Evolutionary conservation across 2,113 vertebrate species (phyloP), one percentile per base, ranked within the genome.

Genomic region (Sorex fumeus): DNA sequence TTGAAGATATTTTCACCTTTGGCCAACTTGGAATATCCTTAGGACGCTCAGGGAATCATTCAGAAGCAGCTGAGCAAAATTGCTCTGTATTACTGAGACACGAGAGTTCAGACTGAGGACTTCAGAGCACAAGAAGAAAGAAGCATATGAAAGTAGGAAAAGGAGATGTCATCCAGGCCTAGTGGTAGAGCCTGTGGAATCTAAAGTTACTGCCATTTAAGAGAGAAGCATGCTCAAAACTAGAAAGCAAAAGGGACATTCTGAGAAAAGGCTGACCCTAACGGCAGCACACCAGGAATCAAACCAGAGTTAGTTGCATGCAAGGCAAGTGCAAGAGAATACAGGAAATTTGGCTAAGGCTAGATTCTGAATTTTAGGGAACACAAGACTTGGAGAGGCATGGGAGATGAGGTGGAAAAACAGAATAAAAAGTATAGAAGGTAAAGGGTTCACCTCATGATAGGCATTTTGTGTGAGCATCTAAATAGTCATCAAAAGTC

Each of bases 401-500:
- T 28, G 2, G 28, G 66, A 69, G 43, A 84, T 60, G n/a, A 4
- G 36, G 6, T 70, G 23, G 21, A 81, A 62, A 32, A 74, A 30
- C 81, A n/a, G n/a, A 91, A 72, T 19, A 8, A 60, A 60, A 23
- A 60, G 23, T 82, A 78, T 78, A 62, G 57, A 28, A 83, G 6
- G 19, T 34, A 80, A 93, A 88, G 30, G 64, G 9, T 64, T 91
- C 70, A 30, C 53, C 47, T 28, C 28, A 86, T 76, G 27, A 23
- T 47, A n/a, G 67, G 36, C n/a, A 84, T 86, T 90, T 91, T 87
- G 30, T 32, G 28, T 43, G 84, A 47, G 85, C 47, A 72, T 91
- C n/a, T 72, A 74, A 87, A 88, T 19, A 69, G 19, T 47, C 27
- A 81, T 66, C 34, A 4, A 78, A 50, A 32, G n/a, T n/a, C 9